Evolutionary conservation across 1,140 invertebrate species (phyloP), one percentile per base, ranked within the genome.

Genomic region (Centruroides vittatus): DNA sequence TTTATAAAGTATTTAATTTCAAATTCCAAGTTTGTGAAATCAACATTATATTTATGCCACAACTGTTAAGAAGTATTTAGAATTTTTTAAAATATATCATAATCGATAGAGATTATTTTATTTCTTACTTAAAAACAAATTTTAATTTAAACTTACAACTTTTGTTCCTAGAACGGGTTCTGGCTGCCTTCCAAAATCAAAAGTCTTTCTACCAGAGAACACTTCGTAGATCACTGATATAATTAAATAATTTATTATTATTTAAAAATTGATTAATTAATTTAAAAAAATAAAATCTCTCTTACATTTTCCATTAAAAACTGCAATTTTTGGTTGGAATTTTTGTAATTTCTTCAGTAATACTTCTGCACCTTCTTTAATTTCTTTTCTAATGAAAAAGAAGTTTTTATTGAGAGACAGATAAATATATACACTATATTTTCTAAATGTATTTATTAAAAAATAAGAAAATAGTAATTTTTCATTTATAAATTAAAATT

Each of bases 161-260:
- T 89, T 89, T 23, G 93, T 95, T 57, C 90, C 92, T 65, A 93
- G 87, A 35, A 97, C 84, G 47, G 86, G 82, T 72, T 91, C 91
- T 1, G 91, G 89, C 74, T 97, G 93, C 70, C 93, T 86, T 55
- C 94, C 94, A 77, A 97, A 94, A 72, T 88, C 84, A 76, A 97
- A 97, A 73, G 97, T 92, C 74, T 97, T 97, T 75, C 94, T 95
- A 8, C 93, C 93, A 59, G 88, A 90, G 79, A 96, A 97, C 34
- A 95, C 89, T 78, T 96, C 92, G 78, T 95, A 97, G 66, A 97
- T 98, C 60, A 75, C 76, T 78, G 61, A 56, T 68, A 66, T 36
- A 23, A 53, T 53, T 53, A 53, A 53, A 51, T 2, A 51, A 34
- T 53, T 53, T 53, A 8, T 34, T 6, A 53, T 6, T 53, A 34